Conservation (phyloP, 2,113 vertebrate species). For the Ciconia maguari region DNA sequence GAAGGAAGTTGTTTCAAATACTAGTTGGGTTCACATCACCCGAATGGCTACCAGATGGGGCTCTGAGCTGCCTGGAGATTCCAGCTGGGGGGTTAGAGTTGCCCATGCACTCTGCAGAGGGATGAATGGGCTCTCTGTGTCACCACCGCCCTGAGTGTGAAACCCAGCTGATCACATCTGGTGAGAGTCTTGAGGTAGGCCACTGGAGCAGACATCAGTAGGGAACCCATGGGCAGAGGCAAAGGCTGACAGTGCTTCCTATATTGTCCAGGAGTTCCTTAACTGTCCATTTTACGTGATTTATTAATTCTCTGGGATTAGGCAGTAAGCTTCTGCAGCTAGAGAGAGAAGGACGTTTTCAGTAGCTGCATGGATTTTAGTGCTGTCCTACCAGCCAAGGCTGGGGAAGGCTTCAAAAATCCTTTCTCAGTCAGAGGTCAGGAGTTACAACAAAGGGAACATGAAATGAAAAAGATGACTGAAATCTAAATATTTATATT, state of each 20-base stretch:
- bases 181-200: not conserved
- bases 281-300: not conserved
- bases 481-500: not conserved
- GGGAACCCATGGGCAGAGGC: not conserved
- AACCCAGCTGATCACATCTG: conserved; percentile 36
- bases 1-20: not conserved
- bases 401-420: not conserved
- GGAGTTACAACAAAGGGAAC: not conserved
- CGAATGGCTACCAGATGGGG: conserved; percentile 27
- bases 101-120: not conserved
- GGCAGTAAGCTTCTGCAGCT: not conserved
- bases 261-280: not conserved
- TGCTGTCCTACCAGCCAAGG: not conserved
- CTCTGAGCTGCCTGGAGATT: not conserved
- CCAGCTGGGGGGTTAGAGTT: not conserved
- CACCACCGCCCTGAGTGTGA: not conserved
- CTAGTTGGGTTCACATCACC: not conserved
- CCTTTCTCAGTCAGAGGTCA: not conserved
- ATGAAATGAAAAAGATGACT: not conserved
- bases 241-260: not conserved
- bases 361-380: not conserved
- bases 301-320: conserved; percentile 38
- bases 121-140: conserved; percentile 59
- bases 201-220: not conserved
- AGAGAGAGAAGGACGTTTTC: not conserved